Evolutionary conservation across 35 echinoderm and acorn worm species (phyloP).

Genomic region (Nesometra sesokonis): DNA sequence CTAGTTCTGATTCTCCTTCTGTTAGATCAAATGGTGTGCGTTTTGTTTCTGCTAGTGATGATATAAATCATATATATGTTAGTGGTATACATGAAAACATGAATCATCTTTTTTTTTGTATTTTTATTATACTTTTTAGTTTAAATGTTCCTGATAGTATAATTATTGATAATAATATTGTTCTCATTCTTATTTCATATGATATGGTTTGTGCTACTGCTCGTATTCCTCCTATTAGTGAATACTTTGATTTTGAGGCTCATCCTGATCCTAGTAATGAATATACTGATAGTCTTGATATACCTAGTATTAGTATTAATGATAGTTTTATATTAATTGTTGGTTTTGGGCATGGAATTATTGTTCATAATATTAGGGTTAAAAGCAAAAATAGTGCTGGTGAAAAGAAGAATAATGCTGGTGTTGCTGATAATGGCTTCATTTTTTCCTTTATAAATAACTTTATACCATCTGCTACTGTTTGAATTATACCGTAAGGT

Average conservation of each 20-base stretch:
- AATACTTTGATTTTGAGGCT: constrained; percentile 69
- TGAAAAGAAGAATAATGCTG: constrained; percentile 39
- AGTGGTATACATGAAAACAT: constrained; percentile 24
- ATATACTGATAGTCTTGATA: constrained; percentile 49
- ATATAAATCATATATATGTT: constrained; percentile 34
- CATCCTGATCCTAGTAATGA: constrained; percentile 41
- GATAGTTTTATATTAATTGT: constrained; percentile 10
- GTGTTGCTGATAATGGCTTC: constrained; percentile 40
- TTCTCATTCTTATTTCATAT: constrained; percentile 52
- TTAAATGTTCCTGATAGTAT: constrained; percentile 4
- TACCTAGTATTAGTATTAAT: constrained; percentile 17
- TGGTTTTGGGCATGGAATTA: background rate
- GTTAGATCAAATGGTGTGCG: constrained; percentile 71
- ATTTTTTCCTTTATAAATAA: constrained; percentile 54
- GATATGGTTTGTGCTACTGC: constrained; percentile 63
- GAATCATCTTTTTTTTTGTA: constrained; percentile 16
- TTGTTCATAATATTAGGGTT: constrained; percentile 11
- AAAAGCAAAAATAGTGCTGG: constrained; percentile 25
- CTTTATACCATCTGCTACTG: constrained; percentile 65
- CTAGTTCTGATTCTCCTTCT: constrained; percentile 76
- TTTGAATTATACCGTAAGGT: constrained; percentile 44
- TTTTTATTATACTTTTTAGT: constrained; percentile 8
- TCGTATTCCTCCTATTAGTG: constrained; percentile 46
- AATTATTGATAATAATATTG: constrained; percentile 39
- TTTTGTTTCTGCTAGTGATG: constrained; percentile 62